Base-by-base conservation (phyloP, 1,140 invertebrate species). In the Saxidomus purpurata region DNA sequence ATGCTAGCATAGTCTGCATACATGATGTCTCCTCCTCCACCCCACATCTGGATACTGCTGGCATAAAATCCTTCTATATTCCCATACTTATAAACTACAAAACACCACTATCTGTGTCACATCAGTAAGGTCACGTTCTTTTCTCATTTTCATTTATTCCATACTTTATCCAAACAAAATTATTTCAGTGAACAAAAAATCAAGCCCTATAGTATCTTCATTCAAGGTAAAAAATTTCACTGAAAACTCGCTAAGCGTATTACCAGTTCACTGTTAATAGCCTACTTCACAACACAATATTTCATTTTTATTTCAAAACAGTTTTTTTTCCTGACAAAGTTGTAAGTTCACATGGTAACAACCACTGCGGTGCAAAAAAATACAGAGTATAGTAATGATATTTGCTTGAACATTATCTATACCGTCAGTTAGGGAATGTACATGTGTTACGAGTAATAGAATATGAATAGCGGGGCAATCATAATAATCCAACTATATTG, bases 401-500 rank as follows among this genome's bases (percentile, higher is more conserved):
- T 71, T 71, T 38, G 67, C 67, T 71, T 71, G 34, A 71, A 71
- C 8, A 71, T 40, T 38, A 71, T 15, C 67, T 36, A 19, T 76
- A 79, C 43, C 47, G 76, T 31, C 28, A 55, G 76, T 47, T 79
- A 49, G 25, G 25, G 28, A 52, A 79, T 79, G 36, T 79, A 79
- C 76, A 79, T 79, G 76, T 40, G 47, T 55, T 13, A 52, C 36
- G 4, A 63, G 85, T 87, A 79, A 87, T 79, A 77, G 74, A 87
- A 87, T 87, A 87, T 55, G 52, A 87, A 74, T 38, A 74, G 28
- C 67, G 43, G 77, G 31, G 36, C 74, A 79, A 79, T 76, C 69
- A 79, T 67, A 36, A 34, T 79, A 87, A 87, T 79, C 85, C 84
- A 55, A n/a, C 43, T 52, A 79, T 67, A 87, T 87, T 87, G 85